Conservation (phyloP, 1,140 invertebrate species). For the Sogatella furcifera region DNA sequence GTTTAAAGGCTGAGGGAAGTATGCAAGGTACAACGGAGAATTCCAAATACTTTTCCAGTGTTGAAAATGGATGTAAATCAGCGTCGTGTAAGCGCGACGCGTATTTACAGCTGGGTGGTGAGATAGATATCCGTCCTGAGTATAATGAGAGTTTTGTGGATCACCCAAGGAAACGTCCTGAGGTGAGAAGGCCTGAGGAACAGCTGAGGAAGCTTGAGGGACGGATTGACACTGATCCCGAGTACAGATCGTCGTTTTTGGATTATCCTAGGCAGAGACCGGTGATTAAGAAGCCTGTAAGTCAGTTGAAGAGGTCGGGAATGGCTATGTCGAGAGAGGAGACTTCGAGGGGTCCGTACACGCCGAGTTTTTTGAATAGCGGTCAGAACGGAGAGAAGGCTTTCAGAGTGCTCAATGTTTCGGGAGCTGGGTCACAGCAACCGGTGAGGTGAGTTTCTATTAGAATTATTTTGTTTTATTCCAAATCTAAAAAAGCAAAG, state of each 20-base stretch:
- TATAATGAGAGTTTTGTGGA: conserved; percentile 14
- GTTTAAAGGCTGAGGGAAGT: conserved; percentile 19
- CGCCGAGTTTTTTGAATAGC: neutral
- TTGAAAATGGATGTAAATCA: neutral
- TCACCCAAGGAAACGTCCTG: conserved; percentile 10
- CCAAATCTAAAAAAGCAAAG: too few species aligned
- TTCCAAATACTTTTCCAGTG: neutral
- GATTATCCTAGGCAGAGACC: conserved; percentile 5
- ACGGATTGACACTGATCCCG: conserved; percentile 4
- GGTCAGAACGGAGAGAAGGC: neutral
- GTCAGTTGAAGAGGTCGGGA: neutral
- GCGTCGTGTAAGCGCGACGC: neutral
- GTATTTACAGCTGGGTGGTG: conserved; percentile 15
- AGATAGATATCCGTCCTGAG: conserved; percentile 10
- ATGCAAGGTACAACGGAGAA: conserved; percentile 14
- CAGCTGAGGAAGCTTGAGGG: conserved; percentile 9
- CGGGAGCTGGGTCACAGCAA: neutral
- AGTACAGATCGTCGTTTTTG: conserved; percentile 11
- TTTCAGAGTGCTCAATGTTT: neutral
- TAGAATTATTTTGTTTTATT: too few species aligned
- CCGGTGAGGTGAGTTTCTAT: conserved; percentile 1
- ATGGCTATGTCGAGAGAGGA: neutral
- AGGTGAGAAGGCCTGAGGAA: conserved; percentile 6
- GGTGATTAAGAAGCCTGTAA: neutral
- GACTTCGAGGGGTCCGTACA: neutral